Evolutionary conservation across 2,888 invertebrate species (phyloP).

Genomic region (Didymodactylos carnosus): DNA sequence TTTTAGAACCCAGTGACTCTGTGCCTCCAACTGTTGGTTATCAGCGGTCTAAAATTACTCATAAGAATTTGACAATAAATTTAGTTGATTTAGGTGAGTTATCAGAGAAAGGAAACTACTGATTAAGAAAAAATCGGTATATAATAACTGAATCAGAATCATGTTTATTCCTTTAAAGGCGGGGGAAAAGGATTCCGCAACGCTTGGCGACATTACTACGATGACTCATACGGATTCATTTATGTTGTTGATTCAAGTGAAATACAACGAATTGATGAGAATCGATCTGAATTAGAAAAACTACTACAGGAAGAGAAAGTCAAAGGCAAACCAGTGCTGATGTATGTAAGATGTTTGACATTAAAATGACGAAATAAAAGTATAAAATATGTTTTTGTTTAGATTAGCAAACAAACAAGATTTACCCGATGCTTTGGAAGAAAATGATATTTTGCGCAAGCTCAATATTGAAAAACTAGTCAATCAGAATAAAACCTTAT

Average conservation of each 20-base stretch:
- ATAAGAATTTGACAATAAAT: neutral
- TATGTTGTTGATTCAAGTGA: slow-evolving; percentile 12
- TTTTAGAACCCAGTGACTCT: neutral
- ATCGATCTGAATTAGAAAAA: slow-evolving; percentile 2
- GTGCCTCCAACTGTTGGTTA: neutral
- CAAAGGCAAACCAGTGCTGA: slow-evolving; percentile 5
- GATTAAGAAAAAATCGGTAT: too few relatives aligned
- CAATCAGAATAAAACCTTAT: slow-evolving; percentile 6
- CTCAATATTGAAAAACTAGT: slow-evolving; percentile 5
- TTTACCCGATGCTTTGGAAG: neutral
- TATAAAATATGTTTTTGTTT: neutral
- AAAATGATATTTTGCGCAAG: slow-evolving; percentile 4
- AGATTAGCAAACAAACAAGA: slow-evolving; percentile 13
- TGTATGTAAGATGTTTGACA: neutral
- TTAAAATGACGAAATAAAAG: neutral
- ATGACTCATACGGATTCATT: slow-evolving; percentile 9
- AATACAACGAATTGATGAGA: neutral
- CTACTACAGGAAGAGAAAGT: slow-evolving; percentile 10
- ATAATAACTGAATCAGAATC: too few relatives aligned
- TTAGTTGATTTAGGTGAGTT: neutral
- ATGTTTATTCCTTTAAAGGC: too few relatives aligned
- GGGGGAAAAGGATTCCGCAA: neutral
- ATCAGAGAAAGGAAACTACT: too few relatives aligned
- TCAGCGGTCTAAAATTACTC: neutral
- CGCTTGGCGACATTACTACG: slow-evolving; percentile 1